These are phyloP conservation scores for Leptosomus discolor DNA, from an alignment of 2,113 vertebrate species.

Conservation along the genomic window DNA sequence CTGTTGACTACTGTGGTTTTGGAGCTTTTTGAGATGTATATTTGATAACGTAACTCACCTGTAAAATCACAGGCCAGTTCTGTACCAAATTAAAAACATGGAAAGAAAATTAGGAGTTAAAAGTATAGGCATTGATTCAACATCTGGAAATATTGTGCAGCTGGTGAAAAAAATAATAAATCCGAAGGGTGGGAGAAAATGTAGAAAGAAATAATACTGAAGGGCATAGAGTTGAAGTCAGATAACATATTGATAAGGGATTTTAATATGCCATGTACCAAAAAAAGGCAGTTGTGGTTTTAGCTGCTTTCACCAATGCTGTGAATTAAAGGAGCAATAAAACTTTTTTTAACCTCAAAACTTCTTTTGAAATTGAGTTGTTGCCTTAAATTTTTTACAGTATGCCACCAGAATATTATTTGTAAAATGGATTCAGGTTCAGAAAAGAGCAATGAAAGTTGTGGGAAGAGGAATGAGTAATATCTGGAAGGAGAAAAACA, in stretches of 20 bases:
- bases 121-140: not conserved
- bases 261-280: not conserved
- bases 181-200: not conserved
- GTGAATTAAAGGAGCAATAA: not conserved
- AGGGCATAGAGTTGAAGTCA: not conserved
- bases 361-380: not conserved
- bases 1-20: not conserved
- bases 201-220: not conserved
- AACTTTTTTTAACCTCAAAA: not conserved
- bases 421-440: not conserved
- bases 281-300: not conserved
- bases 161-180: not conserved
- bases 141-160: not conserved
- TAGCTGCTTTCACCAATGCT: not conserved
- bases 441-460: not conserved
- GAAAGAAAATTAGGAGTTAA: not conserved
- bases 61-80: not conserved
- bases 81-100: not conserved
- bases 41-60: not conserved
- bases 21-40: not conserved
- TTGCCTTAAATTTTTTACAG: not conserved
- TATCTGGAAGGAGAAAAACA: not conserved
- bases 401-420: not conserved
- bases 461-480: not conserved
- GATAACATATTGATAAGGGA: not conserved